A percentile compares a stretch with the other conserved stretches of the same genome.
Evolutionary conservation across 2,797 vertebrate species (phyloP).

Genomic region (Hypotaenidia philippensis): DNA sequence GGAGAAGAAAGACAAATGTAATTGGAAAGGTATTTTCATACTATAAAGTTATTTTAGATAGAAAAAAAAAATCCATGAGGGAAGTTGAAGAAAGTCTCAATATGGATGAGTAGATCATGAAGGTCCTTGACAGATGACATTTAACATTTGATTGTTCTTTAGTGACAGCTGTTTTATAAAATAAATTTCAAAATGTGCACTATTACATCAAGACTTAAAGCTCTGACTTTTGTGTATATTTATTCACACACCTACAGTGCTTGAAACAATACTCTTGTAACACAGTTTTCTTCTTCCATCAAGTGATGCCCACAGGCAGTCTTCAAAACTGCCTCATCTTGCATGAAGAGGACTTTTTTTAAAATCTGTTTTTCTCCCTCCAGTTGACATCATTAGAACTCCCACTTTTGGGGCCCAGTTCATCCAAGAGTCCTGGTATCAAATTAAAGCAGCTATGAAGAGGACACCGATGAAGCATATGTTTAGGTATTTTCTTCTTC

Average conservation of each 20-base stretch:
- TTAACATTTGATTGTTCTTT: neutral
- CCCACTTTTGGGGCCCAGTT: conserved; percentile 8
- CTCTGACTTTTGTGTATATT: neutral
- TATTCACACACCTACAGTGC: conserved; percentile 17
- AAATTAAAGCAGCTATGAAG: conserved; percentile 25
- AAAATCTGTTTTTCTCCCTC: neutral
- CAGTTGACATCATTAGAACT: conserved; percentile 3
- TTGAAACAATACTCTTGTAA: neutral
- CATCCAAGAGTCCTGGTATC: neutral
- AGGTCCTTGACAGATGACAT: neutral
- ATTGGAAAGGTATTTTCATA: neutral
- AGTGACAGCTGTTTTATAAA: neutral
- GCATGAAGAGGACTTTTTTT: neutral
- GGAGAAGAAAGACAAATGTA: neutral
- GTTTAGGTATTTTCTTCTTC: neutral
- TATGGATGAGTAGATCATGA: neutral
- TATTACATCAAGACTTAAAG: neutral
- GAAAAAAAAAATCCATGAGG: neutral
- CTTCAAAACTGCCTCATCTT: conserved; percentile 42
- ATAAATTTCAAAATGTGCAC: neutral
- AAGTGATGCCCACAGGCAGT: neutral
- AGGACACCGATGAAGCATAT: neutral
- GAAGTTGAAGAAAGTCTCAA: neutral
- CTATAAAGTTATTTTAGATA: neutral
- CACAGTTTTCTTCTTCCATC: conserved; percentile 11